A percentile compares a stretch with the other conserved stretches of the same genome.
phyloP scores from a whole-genome alignment of 2,888 invertebrate genomes.

The Epistrophe grossulariae region DNA sequence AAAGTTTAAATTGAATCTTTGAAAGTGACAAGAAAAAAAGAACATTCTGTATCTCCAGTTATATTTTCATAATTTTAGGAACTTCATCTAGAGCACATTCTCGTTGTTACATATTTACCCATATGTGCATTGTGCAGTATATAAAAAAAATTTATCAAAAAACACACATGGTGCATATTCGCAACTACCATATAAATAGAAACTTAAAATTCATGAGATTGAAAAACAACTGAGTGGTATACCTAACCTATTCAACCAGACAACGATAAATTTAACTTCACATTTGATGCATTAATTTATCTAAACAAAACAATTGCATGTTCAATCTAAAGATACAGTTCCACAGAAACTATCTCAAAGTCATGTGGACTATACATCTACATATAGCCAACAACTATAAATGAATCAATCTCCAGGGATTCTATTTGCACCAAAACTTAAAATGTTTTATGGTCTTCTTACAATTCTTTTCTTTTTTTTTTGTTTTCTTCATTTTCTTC shows the following conservation, averaged over 20 bases:
- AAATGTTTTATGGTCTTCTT: conserved; percentile 24
- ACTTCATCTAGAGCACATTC: too few relatives aligned
- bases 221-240: neutral
- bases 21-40: too few relatives aligned
- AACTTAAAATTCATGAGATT: neutral
- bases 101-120: too few relatives aligned
- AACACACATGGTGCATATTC: neutral
- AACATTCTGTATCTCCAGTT: too few relatives aligned
- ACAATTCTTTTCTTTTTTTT: neutral
- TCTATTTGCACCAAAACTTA: conserved; percentile 13
- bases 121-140: too few relatives aligned
- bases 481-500: neutral
- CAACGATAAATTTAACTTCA: conserved; percentile 14
- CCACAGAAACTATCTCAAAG: neutral
- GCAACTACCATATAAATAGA: neutral
- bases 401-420: conserved; percentile 36
- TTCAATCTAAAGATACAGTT: neutral
- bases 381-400: neutral
- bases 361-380: neutral
- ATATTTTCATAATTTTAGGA: too few relatives aligned
- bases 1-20: too few relatives aligned
- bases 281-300: conserved; percentile 26
- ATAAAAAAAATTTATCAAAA: neutral
- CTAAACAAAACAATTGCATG: conserved; percentile 9
- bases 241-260: neutral